Percentiles rank a stretch among this genome's conserved stretches.
These are phyloP conservation scores for Drosophila fungiperda DNA, from an alignment of 2,888 invertebrate species.

Conservation along the genomic window DNA sequence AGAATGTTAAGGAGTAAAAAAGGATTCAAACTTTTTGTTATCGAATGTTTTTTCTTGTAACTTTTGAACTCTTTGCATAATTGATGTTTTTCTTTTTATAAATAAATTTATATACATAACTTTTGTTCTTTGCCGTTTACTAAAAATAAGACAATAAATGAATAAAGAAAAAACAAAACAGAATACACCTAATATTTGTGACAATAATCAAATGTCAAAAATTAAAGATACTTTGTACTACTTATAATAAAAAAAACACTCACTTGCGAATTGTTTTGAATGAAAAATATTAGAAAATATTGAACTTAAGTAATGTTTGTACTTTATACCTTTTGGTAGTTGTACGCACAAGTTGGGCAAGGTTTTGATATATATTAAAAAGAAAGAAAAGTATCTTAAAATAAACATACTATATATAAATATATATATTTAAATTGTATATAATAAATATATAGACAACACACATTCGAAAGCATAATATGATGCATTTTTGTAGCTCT, in stretches of 20 bases:
- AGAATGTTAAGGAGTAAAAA: conserved; percentile 34
- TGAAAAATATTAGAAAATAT: conserved; percentile 44
- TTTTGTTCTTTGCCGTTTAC: conserved; percentile 50
- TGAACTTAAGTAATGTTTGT: conserved; percentile 38
- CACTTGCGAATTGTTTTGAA: conserved; percentile 38
- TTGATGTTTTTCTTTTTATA: conserved; percentile 65
- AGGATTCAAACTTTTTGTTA: conserved; percentile 63
- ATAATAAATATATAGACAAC: conserved; percentile 30
- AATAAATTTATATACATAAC: conserved; percentile 54
- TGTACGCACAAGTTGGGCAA: conserved; percentile 46
- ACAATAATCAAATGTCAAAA: conserved; percentile 55
- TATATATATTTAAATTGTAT: conserved; percentile 35
- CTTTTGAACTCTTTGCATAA: conserved; percentile 71
- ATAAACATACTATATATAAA: conserved; percentile 19
- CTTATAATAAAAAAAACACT: conserved; percentile 3
- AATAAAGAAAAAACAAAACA: conserved; percentile 26
- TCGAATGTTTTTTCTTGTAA: conserved; percentile 62
- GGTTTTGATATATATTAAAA: conserved; percentile 46
- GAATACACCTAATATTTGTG: conserved; percentile 31
- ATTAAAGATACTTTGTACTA: conserved; percentile 5
- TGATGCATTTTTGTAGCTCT: conserved; percentile 47
- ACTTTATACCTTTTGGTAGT: conserved; percentile 63
- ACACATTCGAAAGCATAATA: conserved; percentile 35
- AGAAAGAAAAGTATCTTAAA: conserved; percentile 7
- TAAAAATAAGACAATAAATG: conserved; percentile 25